Conservation (phyloP, 35 echinoderm and acorn worm genomes). For the Anneissia japonica region DNA sequence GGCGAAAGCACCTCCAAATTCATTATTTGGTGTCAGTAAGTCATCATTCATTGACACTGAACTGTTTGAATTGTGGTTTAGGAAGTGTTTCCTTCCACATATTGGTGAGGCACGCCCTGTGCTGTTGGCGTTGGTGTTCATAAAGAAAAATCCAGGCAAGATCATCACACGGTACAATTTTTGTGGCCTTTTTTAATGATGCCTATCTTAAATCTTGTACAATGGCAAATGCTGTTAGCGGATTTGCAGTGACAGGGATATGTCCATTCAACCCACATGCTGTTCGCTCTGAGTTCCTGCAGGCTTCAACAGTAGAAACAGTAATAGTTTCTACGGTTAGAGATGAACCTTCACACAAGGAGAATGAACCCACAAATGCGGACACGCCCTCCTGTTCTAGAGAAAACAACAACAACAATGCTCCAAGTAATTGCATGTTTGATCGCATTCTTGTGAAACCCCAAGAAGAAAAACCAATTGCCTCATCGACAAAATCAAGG, state of each 20-base stretch:
- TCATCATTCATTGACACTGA: not conserved
- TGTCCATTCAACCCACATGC: not conserved
- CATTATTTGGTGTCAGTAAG: not conserved
- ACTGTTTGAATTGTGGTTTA: not conserved
- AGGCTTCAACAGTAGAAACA: not conserved
- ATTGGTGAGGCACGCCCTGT: not conserved
- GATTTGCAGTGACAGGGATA: not conserved
- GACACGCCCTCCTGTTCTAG: not conserved
- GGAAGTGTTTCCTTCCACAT: not conserved
- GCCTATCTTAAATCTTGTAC: not conserved
- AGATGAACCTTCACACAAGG: not conserved
- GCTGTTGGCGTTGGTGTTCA: not conserved
- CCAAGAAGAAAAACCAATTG: conserved; percentile 1
- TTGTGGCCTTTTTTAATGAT: not conserved
- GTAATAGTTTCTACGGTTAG: not conserved
- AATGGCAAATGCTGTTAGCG: not conserved
- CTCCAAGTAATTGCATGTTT: not conserved
- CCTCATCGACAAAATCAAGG: not conserved
- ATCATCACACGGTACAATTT: not conserved
- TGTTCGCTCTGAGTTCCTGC: not conserved
- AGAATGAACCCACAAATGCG: not conserved
- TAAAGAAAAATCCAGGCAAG: conserved; percentile 1
- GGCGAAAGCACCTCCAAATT: not conserved
- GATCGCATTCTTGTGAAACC: conserved; percentile 14
- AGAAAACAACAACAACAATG: not conserved